Evolutionary conservation across 2,113 vertebrate genomes (phyloP).

Genomic region (Silurus meridionalis): DNA sequence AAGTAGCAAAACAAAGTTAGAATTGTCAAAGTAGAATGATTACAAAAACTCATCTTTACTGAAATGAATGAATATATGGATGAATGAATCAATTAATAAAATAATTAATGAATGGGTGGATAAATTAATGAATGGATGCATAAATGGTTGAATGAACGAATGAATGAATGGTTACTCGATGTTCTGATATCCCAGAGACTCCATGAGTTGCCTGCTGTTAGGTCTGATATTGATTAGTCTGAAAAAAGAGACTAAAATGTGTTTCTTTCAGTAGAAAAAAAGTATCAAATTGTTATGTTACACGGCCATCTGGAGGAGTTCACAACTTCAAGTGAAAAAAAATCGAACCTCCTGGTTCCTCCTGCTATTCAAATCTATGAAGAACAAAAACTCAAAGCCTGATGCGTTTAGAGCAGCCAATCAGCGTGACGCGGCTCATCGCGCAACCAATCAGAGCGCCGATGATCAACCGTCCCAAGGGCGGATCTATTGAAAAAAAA

Average conservation of each 20-base stretch:
- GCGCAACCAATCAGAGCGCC: slow-evolving; percentile 66
- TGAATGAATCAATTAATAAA: not conserved
- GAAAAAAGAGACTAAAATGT: not conserved
- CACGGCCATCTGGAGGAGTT: slow-evolving; percentile 5
- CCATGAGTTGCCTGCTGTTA: no score
- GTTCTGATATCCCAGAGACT: no score
- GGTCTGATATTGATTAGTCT: not conserved
- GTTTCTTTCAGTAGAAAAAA: not conserved
- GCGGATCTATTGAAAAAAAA: slow-evolving; percentile 68
- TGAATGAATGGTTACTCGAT: no score
- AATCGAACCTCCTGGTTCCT: not conserved
- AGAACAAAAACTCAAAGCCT: slow-evolving; percentile 73
- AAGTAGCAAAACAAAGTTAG: not conserved
- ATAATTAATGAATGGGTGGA: not conserved
- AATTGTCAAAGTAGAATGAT: not conserved
- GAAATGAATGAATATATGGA: not conserved
- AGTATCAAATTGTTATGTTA: not conserved
- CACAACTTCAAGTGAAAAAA: not conserved
- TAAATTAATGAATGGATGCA: not conserved
- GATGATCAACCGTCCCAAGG: slow-evolving; percentile 58
- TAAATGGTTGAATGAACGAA: no score
- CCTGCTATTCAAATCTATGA: slow-evolving; percentile 47
- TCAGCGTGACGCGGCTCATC: slow-evolving; percentile 56
- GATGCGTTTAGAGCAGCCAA: slow-evolving; percentile 62
- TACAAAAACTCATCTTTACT: not conserved